Base-by-base conservation (phyloP, 2,797 vertebrate species). In the Lepilemur ruficaudatus region DNA sequence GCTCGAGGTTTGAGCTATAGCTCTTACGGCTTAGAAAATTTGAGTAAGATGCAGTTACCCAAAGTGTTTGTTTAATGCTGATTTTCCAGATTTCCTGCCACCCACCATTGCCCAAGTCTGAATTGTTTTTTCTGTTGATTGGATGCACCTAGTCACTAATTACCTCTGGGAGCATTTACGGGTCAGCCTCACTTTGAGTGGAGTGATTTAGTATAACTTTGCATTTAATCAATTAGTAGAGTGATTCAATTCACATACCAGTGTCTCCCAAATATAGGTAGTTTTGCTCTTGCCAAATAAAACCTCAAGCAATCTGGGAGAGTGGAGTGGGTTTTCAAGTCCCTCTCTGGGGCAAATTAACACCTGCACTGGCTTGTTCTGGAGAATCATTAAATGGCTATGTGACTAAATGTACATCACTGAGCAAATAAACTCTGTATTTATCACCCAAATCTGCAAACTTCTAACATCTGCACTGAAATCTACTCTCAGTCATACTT, bases 111-210 rank as follows among this genome's bases (percentile, higher is more conserved):
- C 92, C 95, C 96, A 97, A 97, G 87, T 97, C 96, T 97, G 95
- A 97, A 97, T 92, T 98, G 96, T 97, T 96, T 95, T 95, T 97
- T 85, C 97, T 97, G 97, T 96, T 96, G 96, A 97, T 98, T 98
- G 93, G 84, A 95, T 95, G 73, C 5, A n/a, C 81, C 88, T 94
- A 63, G 72, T 96, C 23, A 10, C 93, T 97, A 97, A 98, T 97
- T 93, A 92, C 97, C 95, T 93, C 86, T 76, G 97, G 96, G 97
- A 97, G 76, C 97, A 78, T 92, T 97, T 96, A 91, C 41, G n/a
- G 97, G 82, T 96, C 96, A 97, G 43, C 93, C 65, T 97, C 55
- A 87, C 86, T 97, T 90, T 89, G 95, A 97, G 89, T 83, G 79
- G 75, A 95, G 89, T 97, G 96, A 97, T 97, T 96, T 97, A 97